Evolutionary conservation across 2,113 vertebrate species (phyloP).

Genomic region (Callocephalon fimbriatum): DNA sequence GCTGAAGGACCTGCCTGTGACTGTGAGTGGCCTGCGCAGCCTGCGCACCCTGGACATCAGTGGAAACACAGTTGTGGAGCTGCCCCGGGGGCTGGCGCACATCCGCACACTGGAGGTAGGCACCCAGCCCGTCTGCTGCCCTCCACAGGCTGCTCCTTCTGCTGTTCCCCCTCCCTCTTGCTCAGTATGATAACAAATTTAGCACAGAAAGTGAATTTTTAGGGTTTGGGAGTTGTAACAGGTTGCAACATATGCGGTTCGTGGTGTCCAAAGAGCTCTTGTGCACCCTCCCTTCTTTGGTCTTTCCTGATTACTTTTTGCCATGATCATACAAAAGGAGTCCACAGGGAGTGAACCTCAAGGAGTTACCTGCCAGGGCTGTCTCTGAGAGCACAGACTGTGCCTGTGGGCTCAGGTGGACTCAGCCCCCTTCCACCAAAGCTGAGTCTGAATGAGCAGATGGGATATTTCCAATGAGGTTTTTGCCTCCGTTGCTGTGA

Average conservation of each 20-base stretch:
- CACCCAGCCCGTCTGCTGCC: neutral
- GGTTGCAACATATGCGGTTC: neutral
- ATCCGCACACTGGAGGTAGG: constrained; percentile 86
- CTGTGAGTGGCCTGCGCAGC: constrained; percentile 80
- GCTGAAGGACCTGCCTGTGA: constrained; percentile 82
- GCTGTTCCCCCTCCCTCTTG: neutral
- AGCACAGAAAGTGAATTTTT: neutral
- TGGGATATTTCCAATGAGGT: neutral
- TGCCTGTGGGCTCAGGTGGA: neutral
- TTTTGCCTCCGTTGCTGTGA: neutral
- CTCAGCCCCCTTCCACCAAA: neutral
- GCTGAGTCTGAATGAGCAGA: neutral
- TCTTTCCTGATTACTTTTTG: neutral
- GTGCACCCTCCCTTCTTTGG: neutral
- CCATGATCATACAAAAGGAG: neutral
- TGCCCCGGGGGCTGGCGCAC: constrained; percentile 83
- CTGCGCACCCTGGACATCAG: constrained; percentile 86
- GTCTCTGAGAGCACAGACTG: neutral
- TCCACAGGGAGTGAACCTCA: neutral
- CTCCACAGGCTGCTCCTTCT: neutral
- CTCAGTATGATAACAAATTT: rapidly evolving
- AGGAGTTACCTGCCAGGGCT: neutral
- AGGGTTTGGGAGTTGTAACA: neutral
- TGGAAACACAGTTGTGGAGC: constrained; percentile 80
- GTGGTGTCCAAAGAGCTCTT: neutral